Percentiles rank a stretch among this genome's conserved stretches.
Evolutionary conservation across 2,888 invertebrate species (phyloP).

Genomic region (Parasteatoda lunata): DNA sequence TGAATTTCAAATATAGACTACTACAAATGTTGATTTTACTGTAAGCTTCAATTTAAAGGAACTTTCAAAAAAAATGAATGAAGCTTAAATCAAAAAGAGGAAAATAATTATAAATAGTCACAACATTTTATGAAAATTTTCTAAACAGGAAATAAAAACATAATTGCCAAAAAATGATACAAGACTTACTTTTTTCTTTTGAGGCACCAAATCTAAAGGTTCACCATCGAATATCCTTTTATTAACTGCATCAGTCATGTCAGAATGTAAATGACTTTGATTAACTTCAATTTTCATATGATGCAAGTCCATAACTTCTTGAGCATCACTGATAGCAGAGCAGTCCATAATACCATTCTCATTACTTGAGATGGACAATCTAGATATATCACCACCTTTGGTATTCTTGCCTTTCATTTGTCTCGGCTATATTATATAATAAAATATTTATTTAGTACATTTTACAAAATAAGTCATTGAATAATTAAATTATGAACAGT

Average conservation of each 20-base stretch:
- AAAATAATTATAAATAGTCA: too few species aligned
- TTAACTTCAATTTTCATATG: slow-evolving; percentile 49
- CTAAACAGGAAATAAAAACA: too few species aligned
- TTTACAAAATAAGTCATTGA: not conserved
- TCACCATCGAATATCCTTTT: slow-evolving; percentile 56
- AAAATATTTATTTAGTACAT: slow-evolving; percentile 9
- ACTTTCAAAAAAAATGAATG: too few species aligned
- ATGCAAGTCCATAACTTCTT: slow-evolving; percentile 43
- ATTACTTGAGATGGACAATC: slow-evolving; percentile 47
- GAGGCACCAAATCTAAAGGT: slow-evolving; percentile 59
- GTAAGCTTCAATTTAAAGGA: too few species aligned
- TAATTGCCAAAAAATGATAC: too few species aligned
- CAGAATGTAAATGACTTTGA: slow-evolving; percentile 34
- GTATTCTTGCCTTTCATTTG: slow-evolving; percentile 69
- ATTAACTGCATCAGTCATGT: slow-evolving; percentile 32
- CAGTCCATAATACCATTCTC: slow-evolving; percentile 52
- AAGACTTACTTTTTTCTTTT: slow-evolving; percentile 54
- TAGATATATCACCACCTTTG: slow-evolving; percentile 60
- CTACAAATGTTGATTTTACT: too few species aligned
- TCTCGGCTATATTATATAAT: slow-evolving; percentile 70
- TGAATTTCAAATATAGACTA: too few species aligned
- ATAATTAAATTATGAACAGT: too few species aligned
- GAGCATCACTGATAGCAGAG: slow-evolving; percentile 31
- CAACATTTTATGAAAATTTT: too few species aligned
- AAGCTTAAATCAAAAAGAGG: too few species aligned